Base-by-base conservation (phyloP, 2,113 vertebrate genomes). In the Cebus imitator region DNA sequence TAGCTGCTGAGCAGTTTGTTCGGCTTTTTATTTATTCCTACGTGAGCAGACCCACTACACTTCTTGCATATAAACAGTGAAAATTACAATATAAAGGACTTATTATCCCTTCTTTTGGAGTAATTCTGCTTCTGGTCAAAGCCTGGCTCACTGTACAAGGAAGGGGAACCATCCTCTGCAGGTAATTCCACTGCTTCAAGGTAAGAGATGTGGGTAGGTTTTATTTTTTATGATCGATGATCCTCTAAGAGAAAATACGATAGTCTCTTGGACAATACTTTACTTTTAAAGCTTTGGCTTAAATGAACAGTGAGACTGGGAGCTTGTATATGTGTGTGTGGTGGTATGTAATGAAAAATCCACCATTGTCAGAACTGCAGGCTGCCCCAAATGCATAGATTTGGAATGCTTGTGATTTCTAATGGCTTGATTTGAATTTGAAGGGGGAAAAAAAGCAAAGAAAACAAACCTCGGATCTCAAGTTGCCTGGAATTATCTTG, bases 1-100 rank as follows among this genome's bases (percentile, higher is more conserved):
- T 92, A 94, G 97, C 98, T 55, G 98, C 98, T 57, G 95, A 35
- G 97, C 98, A 91, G 83, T 97, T 92, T 96, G 96, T 87, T 94
- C 98, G 96, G 98, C 98, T 98, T 98, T 97, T 98, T 98, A 98
- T 99, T 98, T 99, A 98, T 98, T 98, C 98, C 98, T 98, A 98
- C 98, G 98, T 98, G 98, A 98, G 98, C 98, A 98, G 97, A 98
- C 61, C 97, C 98, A 82, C 98, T 98, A 73, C 98, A 97, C 98
- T 98, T 97, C 99, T 98, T 96, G 98, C 98, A 98, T 96, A 97
- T 94, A 96, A 98, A 98, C 98, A 98, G 97, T 97, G 98, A 97
- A 95, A 98, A 98, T 98, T 78, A 92, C 98, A 97, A 95, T 18
- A 96, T 86, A 97, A 98, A 98, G 97, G 98, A 98, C 87, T 95